phyloP scores from a whole-genome alignment of 1,140 invertebrate genomes.

The Myzus persicae region DNA sequence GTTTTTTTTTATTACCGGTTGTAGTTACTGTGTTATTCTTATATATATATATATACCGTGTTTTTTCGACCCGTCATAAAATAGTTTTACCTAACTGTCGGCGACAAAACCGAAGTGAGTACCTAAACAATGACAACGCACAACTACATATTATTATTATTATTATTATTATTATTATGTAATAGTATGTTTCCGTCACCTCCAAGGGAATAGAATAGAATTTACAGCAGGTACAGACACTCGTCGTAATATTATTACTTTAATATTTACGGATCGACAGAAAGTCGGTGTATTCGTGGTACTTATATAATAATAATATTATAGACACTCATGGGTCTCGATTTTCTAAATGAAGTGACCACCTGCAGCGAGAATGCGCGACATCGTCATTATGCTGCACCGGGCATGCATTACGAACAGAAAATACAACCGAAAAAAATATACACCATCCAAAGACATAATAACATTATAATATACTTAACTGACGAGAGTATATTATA shows the following conservation, averaged over 20 bases:
- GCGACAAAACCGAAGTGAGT: background rate
- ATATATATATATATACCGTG: background rate
- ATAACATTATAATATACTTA: background rate
- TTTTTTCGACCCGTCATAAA: background rate
- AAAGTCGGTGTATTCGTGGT: background rate
- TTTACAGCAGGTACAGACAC: background rate
- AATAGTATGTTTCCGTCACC: background rate
- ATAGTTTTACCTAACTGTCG: background rate
- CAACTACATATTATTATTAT: background rate
- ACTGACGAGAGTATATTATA: background rate
- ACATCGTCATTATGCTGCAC: background rate
- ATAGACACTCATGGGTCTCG: background rate
- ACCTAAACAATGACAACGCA: conserved; percentile 1
- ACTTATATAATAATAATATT: conserved; percentile 11
- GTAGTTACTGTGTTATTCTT: background rate
- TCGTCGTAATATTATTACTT: background rate
- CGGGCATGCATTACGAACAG: background rate
- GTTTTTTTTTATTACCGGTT: background rate
- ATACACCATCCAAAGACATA: background rate
- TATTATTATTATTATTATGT: background rate
- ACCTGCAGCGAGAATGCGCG: background rate
- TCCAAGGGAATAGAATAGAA: background rate
- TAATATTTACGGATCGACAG: conserved; percentile 1
- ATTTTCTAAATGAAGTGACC: background rate
- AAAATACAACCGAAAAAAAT: background rate